Base-by-base conservation (phyloP, 2,797 vertebrate species). In the Etheostoma nigrum region DNA sequence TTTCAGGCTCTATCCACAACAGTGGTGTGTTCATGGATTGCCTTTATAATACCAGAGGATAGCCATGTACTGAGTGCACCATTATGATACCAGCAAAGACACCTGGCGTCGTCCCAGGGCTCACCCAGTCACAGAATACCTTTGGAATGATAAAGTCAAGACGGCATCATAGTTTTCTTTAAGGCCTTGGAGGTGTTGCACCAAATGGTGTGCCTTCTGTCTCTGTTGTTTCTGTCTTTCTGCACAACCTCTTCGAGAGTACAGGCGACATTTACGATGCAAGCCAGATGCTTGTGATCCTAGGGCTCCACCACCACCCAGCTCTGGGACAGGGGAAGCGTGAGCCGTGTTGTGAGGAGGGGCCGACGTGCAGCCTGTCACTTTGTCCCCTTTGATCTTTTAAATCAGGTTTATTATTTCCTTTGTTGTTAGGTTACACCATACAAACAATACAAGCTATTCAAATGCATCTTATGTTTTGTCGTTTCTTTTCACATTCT, bases 201-300 rank as follows among this genome's bases (percentile, higher is more conserved):
- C 81, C 82, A 80, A 79, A 83, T 52, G 85, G 7, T 60, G 55
- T 33, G 47, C 83, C 82, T 72, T 76, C 85, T 88, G 85, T 88
- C 72, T 27, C 70, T 40, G 66, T 70, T 71, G 76, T 72, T 82
- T 71, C 82, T 79, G 78, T 77, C 66, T 74, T 40, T 59, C 59
- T 89, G 83, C 83, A 77, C 81, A 76, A 49, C 33, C 57, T 47
- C 74, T 40, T 58, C 13, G 13, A 66, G 72, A 82, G 64, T 14
- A 44, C 52, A 61, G 68, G 78, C 1, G 42, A 85, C 74, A 69
- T 57, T 52, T 76, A 53, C 68, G 72, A 79, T 72, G 61, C 42
- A 44, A 58, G 81, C 74, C 89, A 85, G 83, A 84, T 87, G 81
- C 75, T 69, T 27, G 47, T 19, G 60, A 86, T 79, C 81, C 61